phyloP scores from a whole-genome alignment of 2,113 vertebrate genomes.

The Fulica atra region DNA sequence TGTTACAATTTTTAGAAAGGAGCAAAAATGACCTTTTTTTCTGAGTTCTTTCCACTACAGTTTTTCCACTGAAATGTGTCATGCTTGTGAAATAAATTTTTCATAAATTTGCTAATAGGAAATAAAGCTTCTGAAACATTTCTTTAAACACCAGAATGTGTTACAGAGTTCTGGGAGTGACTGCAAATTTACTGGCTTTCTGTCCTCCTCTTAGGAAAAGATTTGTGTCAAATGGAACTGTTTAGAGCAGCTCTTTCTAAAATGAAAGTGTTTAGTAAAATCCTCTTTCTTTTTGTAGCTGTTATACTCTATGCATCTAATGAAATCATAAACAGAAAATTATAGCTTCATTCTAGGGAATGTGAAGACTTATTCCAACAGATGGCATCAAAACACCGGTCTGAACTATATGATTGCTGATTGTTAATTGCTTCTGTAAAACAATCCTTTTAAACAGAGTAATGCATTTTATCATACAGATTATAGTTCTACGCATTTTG shows the following conservation, averaged over 20 bases:
- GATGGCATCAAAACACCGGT: constrained; percentile 98
- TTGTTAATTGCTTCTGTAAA: constrained; percentile 86
- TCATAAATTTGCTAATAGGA: neutral
- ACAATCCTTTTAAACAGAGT: constrained; percentile 85
- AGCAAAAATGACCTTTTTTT: neutral
- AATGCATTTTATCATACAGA: constrained; percentile 84
- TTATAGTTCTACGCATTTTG: constrained; percentile 79
- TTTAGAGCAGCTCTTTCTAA: constrained; percentile 50
- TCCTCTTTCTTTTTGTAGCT: constrained; percentile 71
- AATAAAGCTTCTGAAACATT: neutral
- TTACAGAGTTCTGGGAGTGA: neutral
- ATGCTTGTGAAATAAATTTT: neutral
- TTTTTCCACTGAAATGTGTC: neutral
- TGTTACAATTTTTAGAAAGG: neutral
- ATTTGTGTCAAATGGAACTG: constrained; percentile 37
- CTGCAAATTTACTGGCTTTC: constrained; percentile 7
- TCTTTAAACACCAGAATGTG: neutral
- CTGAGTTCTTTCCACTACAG: neutral
- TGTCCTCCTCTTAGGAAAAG: constrained; percentile 12
- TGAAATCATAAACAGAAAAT: constrained; percentile 85
- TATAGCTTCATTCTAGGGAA: constrained; percentile 80
- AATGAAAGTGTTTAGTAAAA: constrained; percentile 61
- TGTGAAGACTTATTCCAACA: constrained; percentile 90
- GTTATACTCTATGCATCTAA: constrained; percentile 71
- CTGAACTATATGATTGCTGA: constrained; percentile 84